A percentile compares a stretch with the other conserved stretches of the same genome.
Conservation (phyloP, 2,113 vertebrate genomes). For the Phasianus colchicus region DNA sequence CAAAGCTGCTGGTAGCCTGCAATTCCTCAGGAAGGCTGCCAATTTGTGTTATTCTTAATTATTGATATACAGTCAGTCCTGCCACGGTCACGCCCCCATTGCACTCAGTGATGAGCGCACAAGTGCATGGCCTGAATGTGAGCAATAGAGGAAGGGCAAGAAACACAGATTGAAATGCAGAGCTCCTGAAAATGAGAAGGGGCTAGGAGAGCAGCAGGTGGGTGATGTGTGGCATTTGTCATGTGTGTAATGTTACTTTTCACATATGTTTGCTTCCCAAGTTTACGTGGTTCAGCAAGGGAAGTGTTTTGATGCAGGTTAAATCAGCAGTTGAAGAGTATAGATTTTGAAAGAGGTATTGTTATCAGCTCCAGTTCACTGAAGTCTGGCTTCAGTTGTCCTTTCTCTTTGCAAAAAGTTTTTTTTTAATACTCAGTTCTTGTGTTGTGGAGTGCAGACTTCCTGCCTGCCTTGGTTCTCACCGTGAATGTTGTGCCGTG, state of each 20-base stretch:
- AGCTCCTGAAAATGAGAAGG: not conserved
- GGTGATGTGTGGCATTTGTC: not conserved
- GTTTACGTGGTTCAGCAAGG: not conserved
- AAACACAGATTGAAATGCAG: not conserved
- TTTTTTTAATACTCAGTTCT: not conserved
- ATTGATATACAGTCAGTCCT: not conserved
- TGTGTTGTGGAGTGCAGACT: not conserved
- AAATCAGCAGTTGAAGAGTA: not conserved
- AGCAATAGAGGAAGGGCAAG: not conserved
- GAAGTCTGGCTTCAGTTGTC: not conserved
- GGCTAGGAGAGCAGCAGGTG: not conserved
- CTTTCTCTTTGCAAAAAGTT: not conserved
- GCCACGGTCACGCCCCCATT: not conserved
- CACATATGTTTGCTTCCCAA: not conserved
- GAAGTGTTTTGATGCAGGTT: not conserved
- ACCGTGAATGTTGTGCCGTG: not conserved
- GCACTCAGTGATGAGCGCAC: fast-evolving
- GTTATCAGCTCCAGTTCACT: not conserved
- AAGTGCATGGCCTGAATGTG: not conserved
- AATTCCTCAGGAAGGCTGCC: not conserved
- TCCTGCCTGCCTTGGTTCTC: not conserved
- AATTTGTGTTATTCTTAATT: not conserved
- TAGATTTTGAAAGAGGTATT: not conserved
- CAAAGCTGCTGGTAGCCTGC: not conserved
- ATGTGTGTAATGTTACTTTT: not conserved